A percentile compares a stretch with the other conserved stretches of the same genome.
Evolutionary conservation across 2,888 invertebrate genomes (phyloP).

Genomic region (Tiphia femorata): DNA sequence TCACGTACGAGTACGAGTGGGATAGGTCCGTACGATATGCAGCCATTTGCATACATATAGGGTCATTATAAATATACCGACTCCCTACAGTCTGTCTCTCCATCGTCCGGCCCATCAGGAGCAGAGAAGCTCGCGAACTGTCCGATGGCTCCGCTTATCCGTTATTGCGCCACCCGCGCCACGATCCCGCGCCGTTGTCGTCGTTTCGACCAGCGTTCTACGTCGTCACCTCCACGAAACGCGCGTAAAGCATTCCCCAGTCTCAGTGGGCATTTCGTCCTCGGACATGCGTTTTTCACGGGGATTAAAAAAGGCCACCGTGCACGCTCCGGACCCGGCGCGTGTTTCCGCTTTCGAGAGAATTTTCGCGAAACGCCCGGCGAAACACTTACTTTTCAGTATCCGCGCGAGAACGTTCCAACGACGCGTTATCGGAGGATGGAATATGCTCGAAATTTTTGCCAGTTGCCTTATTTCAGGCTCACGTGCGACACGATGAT

Average conservation of each 20-base stretch:
- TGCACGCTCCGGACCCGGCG: conserved; percentile 13
- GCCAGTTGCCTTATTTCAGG: too few species aligned
- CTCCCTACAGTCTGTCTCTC: conserved; percentile 53
- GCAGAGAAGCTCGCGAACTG: conserved; percentile 54
- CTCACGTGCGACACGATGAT: too few species aligned
- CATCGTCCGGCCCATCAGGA: conserved; percentile 59
- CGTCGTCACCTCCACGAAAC: not conserved
- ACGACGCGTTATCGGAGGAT: too few species aligned
- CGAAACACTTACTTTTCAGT: too few species aligned
- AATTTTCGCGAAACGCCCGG: too few species aligned
- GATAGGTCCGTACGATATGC: conserved; percentile 66
- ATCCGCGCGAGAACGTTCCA: too few species aligned
- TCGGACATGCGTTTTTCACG: conserved; percentile 35
- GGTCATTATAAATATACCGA: conserved; percentile 68
- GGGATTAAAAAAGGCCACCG: conserved; percentile 22
- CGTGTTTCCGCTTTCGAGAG: too few species aligned
- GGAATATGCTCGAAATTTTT: too few species aligned
- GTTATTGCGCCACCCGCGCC: conserved; percentile 52
- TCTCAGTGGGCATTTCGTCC: conserved; percentile 26
- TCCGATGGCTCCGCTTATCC: conserved; percentile 66
- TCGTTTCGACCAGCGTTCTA: conserved; percentile 5
- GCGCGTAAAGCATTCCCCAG: not conserved
- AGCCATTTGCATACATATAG: conserved; percentile 70
- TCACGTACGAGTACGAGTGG: conserved; percentile 60
- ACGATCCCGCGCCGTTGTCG: conserved; percentile 28